Percentiles rank a stretch among this genome's conserved stretches.
phyloP scores from a whole-genome alignment of 2,113 vertebrate genomes.

The Cichladusa arquata region DNA sequence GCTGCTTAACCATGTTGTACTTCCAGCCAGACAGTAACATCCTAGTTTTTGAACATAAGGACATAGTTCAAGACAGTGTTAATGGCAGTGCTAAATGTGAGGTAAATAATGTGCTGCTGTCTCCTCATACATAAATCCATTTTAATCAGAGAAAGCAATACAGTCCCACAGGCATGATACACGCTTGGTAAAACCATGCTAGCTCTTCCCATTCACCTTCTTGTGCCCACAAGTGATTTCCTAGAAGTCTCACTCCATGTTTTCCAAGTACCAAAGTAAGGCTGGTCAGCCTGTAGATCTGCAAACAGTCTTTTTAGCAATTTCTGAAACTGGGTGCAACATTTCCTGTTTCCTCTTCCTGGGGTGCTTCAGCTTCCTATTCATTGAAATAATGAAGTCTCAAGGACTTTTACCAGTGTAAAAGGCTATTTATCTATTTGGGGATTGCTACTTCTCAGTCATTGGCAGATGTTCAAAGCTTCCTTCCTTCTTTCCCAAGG shows the following conservation, averaged over 20 bases:
- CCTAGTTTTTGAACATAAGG: background rate
- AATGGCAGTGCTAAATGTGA: background rate
- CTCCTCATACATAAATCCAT: background rate
- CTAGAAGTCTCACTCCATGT: background rate
- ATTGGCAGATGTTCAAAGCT: background rate
- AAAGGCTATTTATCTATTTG: background rate
- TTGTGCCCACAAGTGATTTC: background rate
- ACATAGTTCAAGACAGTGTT: background rate
- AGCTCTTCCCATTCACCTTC: background rate
- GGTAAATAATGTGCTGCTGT: background rate
- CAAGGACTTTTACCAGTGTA: background rate
- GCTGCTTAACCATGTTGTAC: background rate
- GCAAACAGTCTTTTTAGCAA: background rate
- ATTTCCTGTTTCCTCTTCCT: background rate
- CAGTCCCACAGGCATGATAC: background rate
- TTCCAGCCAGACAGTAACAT: background rate
- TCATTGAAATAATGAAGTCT: background rate
- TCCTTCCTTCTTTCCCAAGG: background rate
- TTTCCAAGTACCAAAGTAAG: background rate
- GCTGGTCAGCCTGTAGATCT: background rate
- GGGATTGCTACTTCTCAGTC: background rate
- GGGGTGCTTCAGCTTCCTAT: background rate
- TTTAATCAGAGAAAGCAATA: background rate
- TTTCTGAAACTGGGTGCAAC: background rate
- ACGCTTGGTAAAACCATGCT: background rate